A percentile compares a stretch with the other conserved stretches of the same genome.
phyloP scores from a whole-genome alignment of 2,888 invertebrate genomes.

The Stenurella melanura region DNA sequence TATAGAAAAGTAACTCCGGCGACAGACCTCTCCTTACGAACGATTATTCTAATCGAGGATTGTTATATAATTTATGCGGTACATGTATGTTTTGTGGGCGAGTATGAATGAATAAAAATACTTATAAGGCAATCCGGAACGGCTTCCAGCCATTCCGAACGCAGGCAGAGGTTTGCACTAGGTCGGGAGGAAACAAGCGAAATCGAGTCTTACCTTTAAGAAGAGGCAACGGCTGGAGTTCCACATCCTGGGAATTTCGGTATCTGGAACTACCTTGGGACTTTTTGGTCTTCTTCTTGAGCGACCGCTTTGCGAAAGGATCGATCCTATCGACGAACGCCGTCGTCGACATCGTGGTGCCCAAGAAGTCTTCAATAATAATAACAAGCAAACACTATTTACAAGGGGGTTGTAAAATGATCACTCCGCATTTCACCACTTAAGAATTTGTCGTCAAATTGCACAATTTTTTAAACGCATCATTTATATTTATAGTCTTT shows the following conservation, averaged over 20 bases:
- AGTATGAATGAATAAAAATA: constrained; percentile 15
- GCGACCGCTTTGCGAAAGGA: constrained; percentile 98
- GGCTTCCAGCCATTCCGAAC: constrained; percentile 27
- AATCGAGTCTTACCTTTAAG: constrained; percentile 87
- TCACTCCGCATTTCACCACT: constrained; percentile 69
- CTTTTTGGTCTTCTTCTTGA: constrained; percentile 98
- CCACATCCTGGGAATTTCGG: constrained; percentile 98
- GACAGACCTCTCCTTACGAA: neutral
- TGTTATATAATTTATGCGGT: constrained; percentile 15
- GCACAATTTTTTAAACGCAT: constrained; percentile 67
- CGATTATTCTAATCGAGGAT: neutral
- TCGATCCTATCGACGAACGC: constrained; percentile 99
- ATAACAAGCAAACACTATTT: constrained; percentile 61
- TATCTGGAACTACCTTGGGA: constrained; percentile 99
- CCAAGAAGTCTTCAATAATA: constrained; percentile 63
- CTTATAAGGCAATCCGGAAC: constrained; percentile 20
- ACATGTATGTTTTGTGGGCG: neutral
- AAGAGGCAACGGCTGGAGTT: constrained; percentile 95
- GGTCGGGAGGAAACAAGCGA: constrained; percentile 28
- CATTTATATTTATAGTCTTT: constrained; percentile 63
- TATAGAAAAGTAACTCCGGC: neutral
- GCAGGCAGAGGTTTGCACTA: constrained; percentile 22
- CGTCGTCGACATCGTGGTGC: constrained; percentile 85
- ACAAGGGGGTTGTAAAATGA: constrained; percentile 64
- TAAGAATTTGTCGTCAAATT: constrained; percentile 67